Base-by-base conservation (phyloP, 2,888 invertebrate genomes). In the Mechanitis mazaeus region DNA sequence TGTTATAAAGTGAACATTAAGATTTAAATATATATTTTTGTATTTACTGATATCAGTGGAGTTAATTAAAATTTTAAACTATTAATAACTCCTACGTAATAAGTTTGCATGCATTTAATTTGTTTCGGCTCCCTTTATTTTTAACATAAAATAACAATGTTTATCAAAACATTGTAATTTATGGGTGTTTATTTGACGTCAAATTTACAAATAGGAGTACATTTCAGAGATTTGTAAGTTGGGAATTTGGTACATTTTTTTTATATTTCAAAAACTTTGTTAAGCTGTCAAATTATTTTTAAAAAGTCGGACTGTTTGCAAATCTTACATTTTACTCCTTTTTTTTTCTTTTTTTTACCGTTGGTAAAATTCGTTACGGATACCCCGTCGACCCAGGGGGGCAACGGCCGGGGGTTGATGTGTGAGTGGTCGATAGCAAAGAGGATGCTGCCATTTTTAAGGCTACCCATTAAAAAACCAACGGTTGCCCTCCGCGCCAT, bases 1-100 rank as follows among this genome's bases (percentile, higher is more conserved):
- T 31, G 3, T 31, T 31, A 31, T 31, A 50, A 50, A 50, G 31
- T 50, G 50, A 31, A 31, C 50, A 11, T 50, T 28, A 31, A 31
- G 50, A 31, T 31, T 50, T 50, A 28, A n/a, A 31, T 31, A 28
- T 20, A 20, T 20, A 5, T 50, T 50, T 47, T 50, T 50, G 28
- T 31, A 20, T 50, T 12, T 50, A 31, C 3, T 31, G 31, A 6
- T 31, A 7, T 31, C 31, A 31, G 50, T 50, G 11, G 7, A 7
- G 1, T 42, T 42, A 42, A 42, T 42, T 42, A 11, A 42, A 5
- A 42, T 31, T 50, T 50, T n/a, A 50, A 50, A 31, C 50, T 50
- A 50, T 50, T 50, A 50, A 50, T 50, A 50, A 50, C 31, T 50
- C 50, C 11, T 31, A 42, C 9, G 28, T 50, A 31, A 50, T 50